Evolutionary conservation across 2,113 vertebrate species (phyloP), one percentile per base, ranked within the genome.

Genomic region (Nyctibius bracteatus): DNA sequence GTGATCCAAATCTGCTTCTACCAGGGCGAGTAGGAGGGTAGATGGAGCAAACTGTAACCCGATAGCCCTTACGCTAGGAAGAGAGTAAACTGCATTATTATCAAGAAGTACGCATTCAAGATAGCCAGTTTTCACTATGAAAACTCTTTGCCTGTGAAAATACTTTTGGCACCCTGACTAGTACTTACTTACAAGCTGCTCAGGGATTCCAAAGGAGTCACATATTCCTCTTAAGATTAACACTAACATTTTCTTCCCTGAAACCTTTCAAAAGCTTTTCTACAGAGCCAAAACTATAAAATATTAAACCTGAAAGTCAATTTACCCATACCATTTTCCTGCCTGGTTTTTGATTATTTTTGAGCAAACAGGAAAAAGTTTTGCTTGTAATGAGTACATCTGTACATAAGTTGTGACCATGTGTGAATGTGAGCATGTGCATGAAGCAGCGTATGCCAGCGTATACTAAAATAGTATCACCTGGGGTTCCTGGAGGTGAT

Each of bases 361-460:
- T 78, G 24, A 65, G 39, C 21, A 58, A 92, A 66, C 18, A 35
- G 28, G 39, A 78, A 44, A 52, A n/a, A 16, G 14, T 31, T 66
- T 41, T 65, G 44, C 33, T 39, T 9, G 6, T 46, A 46, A 52
- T 8, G 23, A 63, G 19, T 30, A 10, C 14, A 70, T 16, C 21
- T 11, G 24, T 31, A 35, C 3, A 0, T 24, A 59, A 59, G 8
- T 33, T 43, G 65, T 20, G 44, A 47, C 5, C 14, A 23, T 1
- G 1, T 0, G 1, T 21, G 47, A 86, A 16, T 33, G 22, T 3
- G 16, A 65, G 35, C 35, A 43, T 4, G 2, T 15, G 25, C 43
- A 21, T 15, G 35, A 71, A 78, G 22, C 78, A 65, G 55, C 20
- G 18, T 23, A 44, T 6, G 9, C 22, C 65, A 43, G n/a, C n/a